These are phyloP conservation scores for Acanthococcus lagerstroemiae DNA, from an alignment of 2,888 invertebrate species.

Conservation along the genomic window DNA sequence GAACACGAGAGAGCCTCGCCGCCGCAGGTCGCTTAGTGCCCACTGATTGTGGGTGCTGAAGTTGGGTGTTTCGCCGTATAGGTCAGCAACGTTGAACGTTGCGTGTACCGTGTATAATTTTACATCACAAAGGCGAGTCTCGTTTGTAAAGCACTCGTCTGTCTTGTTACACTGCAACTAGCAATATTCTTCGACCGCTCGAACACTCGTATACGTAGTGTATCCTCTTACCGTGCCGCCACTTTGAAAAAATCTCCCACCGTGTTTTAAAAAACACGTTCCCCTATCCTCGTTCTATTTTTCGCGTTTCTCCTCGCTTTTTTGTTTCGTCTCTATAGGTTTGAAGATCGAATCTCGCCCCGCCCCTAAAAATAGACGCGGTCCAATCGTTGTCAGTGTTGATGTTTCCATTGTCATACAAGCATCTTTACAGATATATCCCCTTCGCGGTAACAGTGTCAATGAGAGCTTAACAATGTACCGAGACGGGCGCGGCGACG, in stretches of 20 bases:
- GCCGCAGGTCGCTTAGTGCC: no score
- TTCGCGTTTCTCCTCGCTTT: slow-evolving; percentile 23
- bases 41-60: no score
- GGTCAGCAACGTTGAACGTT: no score
- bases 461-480: slow-evolving; percentile 30
- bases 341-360: slow-evolving; percentile 22
- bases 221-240: not conserved
- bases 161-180: slow-evolving; percentile 21
- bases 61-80: no score
- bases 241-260: not conserved
- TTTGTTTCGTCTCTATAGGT: slow-evolving; percentile 21
- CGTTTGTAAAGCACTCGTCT: slow-evolving; percentile 20
- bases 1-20: no score
- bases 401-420: slow-evolving; percentile 31
- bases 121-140: slow-evolving; percentile 21
- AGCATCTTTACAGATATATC: slow-evolving; percentile 31
- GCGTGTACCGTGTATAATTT: no score
- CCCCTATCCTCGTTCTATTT: slow-evolving; percentile 19
- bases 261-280: not conserved
- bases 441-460: slow-evolving; percentile 27
- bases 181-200: no score
- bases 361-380: slow-evolving; percentile 28
- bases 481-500: slow-evolving; percentile 1
- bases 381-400: slow-evolving; percentile 31
- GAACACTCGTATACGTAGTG: no score